Evolutionary conservation across 2,888 invertebrate genomes (phyloP), one percentile per base, ranked within the genome.

Genomic region (Melieria picta): DNA sequence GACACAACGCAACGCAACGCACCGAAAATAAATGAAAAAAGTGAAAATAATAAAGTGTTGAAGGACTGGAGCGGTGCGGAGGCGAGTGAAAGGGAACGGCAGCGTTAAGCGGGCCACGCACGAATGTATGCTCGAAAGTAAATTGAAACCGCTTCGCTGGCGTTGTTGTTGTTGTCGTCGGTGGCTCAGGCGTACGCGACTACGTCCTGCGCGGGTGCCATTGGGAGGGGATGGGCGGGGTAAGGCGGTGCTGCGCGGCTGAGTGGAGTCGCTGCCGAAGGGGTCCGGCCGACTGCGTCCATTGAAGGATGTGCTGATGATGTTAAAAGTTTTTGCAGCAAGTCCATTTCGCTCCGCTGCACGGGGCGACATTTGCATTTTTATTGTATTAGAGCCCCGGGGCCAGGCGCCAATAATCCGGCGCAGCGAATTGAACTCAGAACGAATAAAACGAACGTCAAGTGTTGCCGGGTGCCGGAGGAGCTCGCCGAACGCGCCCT

Each of bases 301-400:
- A 11, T 56, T 46, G 47, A 0, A 65, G 16, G 57, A 30, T 30
- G 47, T 61, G 6, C 56, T 57, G 63, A 11, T 57, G 67, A 65
- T 65, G 61, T 60, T 65, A 57, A 47, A 64, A 64, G 64, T 57
- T 65, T 70, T 70, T 58, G 46, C 71, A 68, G 72, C 74, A 78
- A 80, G 76, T 76, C 76, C 74, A 78, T 77, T 79, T 78, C 77
- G 75, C 75, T 76, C 78, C 77, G 78, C 75, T 78, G 56, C 48
- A 58, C 57, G 56, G 75, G 56, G 57, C 65, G 76, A 82, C 30
- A 83, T 83, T 83, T 82, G 79, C 82, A 82, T 83, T 83, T 83
- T 82, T 81, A 82, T 82, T 82, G 79, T 79, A 79, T 80, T 78
- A 79, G 42, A 13, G 46, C n/a, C 30, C 16, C 10, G 52, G 30